Evolutionary conservation across 2,113 vertebrate species (phyloP).

Genomic region (Xenopus tropicalis): DNA sequence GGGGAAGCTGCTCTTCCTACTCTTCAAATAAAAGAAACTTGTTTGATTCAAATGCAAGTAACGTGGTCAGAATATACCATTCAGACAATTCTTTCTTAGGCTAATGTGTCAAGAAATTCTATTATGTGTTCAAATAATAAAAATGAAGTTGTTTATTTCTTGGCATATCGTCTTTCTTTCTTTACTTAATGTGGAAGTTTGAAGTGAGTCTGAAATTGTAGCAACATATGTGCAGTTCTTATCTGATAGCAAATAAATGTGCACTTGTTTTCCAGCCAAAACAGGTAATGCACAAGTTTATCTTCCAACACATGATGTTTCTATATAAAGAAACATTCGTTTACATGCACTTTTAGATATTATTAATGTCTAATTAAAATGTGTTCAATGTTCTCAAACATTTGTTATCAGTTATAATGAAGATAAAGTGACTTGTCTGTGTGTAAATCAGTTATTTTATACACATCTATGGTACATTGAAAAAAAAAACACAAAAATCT

Average conservation of each 20-base stretch:
- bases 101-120: no score
- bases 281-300: background rate
- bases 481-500: constrained; percentile 31
- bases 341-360: constrained; percentile 14
- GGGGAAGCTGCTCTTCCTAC: no score
- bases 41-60: no score
- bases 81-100: no score
- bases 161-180: no score
- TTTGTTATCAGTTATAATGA: constrained; percentile 39
- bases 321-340: constrained; percentile 9
- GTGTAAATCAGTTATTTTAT: constrained; percentile 43
- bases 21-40: no score
- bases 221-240: background rate
- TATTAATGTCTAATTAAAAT: constrained; percentile 33
- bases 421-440: constrained; percentile 40
- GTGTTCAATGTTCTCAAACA: constrained; percentile 34
- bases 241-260: background rate
- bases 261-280: background rate
- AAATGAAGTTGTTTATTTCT: no score
- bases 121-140: no score
- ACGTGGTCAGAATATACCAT: no score
- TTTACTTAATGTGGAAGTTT: no score
- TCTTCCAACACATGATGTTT: constrained; percentile 6
- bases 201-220: background rate
- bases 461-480: constrained; percentile 39